These are phyloP conservation scores for Sander lucioperca DNA, from an alignment of 2,113 vertebrate genomes.

Conservation along the genomic window DNA sequence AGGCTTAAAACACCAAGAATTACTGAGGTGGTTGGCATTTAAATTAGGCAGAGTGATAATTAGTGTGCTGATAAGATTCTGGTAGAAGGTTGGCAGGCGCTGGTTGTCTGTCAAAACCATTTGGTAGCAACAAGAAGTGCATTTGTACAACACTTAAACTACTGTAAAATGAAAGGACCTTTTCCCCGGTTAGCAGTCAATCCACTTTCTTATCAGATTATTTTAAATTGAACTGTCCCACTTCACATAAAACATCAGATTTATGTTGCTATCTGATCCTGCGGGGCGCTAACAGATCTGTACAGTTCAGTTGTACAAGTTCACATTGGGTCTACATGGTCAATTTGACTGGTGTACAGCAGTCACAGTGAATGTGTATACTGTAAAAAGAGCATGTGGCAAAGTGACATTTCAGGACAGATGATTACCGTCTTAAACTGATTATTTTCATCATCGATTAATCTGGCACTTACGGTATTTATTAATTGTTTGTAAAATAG, in stretches of 20 bases:
- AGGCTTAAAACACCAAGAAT: slow-evolving; percentile 16
- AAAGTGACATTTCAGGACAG: background rate
- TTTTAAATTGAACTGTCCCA: slow-evolving; percentile 18
- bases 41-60: slow-evolving; percentile 17
- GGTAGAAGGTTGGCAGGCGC: background rate
- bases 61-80: slow-evolving; percentile 31
- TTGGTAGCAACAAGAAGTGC: background rate
- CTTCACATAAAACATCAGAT: background rate
- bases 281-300: background rate
- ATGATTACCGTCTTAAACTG: too few species aligned
- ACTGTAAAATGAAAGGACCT: slow-evolving; percentile 11
- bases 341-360: background rate
- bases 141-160: background rate
- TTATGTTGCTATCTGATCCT: slow-evolving; percentile 7
- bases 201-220: slow-evolving; percentile 22
- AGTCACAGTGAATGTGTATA: background rate
- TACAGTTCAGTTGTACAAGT: slow-evolving; percentile 10
- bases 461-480: background rate
- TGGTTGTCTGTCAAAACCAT: slow-evolving; percentile 15
- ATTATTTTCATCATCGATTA: background rate
- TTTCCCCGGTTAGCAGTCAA: background rate
- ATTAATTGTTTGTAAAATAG: background rate
- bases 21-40: slow-evolving; percentile 16
- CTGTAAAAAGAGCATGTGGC: background rate
- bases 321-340: background rate